These are phyloP conservation scores for Neopelma chrysocephalum DNA, from an alignment of 2,797 vertebrate species.

Conservation along the genomic window DNA sequence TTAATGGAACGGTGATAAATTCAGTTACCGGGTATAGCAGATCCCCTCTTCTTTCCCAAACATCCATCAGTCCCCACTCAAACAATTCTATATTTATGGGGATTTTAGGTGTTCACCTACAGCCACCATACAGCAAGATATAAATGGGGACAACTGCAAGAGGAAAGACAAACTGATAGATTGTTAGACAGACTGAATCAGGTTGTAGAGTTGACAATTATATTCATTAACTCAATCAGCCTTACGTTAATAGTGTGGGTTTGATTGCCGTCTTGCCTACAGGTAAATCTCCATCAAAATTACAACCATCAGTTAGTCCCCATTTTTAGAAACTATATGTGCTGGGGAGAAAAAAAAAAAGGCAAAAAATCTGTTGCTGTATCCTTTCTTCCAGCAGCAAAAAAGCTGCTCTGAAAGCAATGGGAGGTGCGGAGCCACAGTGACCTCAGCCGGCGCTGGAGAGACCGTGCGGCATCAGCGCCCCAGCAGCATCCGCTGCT, in stretches of 20 bases:
- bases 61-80: neutral
- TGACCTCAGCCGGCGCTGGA: constrained; percentile 75
- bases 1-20: constrained; percentile 14
- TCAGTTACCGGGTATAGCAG: neutral
- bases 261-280: constrained; percentile 76
- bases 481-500: rapidly evolving
- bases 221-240: constrained; percentile 69
- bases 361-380: neutral
- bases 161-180: constrained; percentile 54
- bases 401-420: neutral
- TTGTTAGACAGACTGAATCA: constrained; percentile 47
- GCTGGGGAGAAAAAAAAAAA: neutral
- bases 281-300: constrained; percentile 80
- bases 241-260: constrained; percentile 66
- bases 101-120: neutral
- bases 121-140: neutral
- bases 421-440: constrained; percentile 69
- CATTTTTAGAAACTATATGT: constrained; percentile 71
- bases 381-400: constrained; percentile 14
- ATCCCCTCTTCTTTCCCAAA: neutral
- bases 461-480: neutral
- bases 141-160: constrained; percentile 23
- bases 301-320: constrained; percentile 65
- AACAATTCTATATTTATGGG: neutral
- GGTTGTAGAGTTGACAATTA: constrained; percentile 65